phyloP scores from a whole-genome alignment of 2,113 vertebrate species.

The Numida meleagris region DNA sequence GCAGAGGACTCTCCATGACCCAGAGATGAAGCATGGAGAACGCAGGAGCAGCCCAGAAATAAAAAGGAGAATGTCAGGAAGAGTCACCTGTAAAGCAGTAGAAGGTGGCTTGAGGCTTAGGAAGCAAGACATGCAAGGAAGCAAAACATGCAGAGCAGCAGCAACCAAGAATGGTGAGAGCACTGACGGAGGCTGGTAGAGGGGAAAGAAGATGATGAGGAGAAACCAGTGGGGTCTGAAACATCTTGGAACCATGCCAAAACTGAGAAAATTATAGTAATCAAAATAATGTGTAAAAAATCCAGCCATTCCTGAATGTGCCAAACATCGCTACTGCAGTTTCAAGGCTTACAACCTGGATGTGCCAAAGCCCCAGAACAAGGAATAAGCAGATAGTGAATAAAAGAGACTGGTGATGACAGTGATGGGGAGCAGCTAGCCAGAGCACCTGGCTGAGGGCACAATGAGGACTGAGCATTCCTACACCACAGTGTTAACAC shows the following conservation, averaged over 20 bases:
- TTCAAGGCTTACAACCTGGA: neutral
- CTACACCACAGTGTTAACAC: neutral
- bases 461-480: neutral
- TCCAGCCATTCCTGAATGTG: neutral
- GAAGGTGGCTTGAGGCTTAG: neutral
- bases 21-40: fast-evolving
- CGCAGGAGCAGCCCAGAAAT: neutral
- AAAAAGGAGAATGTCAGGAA: neutral
- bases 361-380: neutral
- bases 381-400: neutral
- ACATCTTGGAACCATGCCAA: neutral
- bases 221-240: neutral
- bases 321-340: fast-evolving
- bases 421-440: neutral
- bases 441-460: fast-evolving
- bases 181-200: neutral
- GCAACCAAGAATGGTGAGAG: neutral
- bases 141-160: neutral
- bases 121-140: neutral
- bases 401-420: neutral
- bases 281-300: neutral
- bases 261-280: fast-evolving
- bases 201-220: neutral
- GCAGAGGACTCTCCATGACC: neutral
- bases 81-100: neutral